Evolutionary conservation across 2,113 vertebrate genomes (phyloP), one percentile per base, ranked within the genome.

Genomic region (Malurus cyaneus): DNA sequence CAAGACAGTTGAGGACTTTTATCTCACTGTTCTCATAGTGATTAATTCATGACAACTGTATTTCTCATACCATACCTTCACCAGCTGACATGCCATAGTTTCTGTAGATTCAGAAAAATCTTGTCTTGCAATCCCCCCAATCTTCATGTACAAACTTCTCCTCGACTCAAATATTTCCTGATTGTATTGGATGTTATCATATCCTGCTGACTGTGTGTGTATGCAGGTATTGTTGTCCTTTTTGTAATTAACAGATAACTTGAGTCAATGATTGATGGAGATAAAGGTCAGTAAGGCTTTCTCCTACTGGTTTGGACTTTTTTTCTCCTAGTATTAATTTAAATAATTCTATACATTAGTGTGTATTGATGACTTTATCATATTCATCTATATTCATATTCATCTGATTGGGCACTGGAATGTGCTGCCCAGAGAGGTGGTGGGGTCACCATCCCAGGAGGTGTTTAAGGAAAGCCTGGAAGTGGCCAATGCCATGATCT

Each of bases 191-290:
- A 95, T 96, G 86, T 91, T 97, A 97, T 96, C 93, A 92, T 74
- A 95, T 96, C 62, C 72, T 96, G 92, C 92, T 94, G 82, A 95
- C 85, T 25, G 49, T 69, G 59, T 89, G 32, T 90, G 76, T 93
- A 92, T 82, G 89, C 80, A 84, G 64, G 44, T 95, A 86, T 95
- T 95, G 57, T 89, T 96, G 84, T 96, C 73, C 76, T 76, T 96
- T 96, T 96, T 92, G 92, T 94, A 97, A 97, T 97, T 96, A 97
- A 93, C 86, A 96, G 71, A 62, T 95, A 91, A 89, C 95, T 97
- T 96, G 76, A 96, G 96, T 96, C 93, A 91, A 72, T 80, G 71
- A 59, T 85, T 93, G 94, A 74, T 89, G 21, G 87, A 95, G 69
- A 88, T 96, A 91, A 97, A 77, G 62, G 53, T 92, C 29, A 52